phyloP scores from a whole-genome alignment of 1,140 invertebrate genomes.

The Drosophila eugracilis region DNA sequence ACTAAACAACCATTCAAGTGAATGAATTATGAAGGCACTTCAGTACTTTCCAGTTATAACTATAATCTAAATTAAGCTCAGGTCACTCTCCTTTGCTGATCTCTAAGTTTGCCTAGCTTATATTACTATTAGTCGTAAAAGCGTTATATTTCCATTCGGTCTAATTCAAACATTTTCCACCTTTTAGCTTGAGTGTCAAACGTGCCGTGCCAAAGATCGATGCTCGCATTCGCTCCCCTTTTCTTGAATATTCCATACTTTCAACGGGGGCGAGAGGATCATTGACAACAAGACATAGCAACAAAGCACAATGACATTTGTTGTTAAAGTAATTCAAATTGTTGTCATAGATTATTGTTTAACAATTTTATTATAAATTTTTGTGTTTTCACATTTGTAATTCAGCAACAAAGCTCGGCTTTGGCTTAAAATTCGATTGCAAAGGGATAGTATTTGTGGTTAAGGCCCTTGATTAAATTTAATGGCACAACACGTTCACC shows the following conservation, averaged over 20 bases:
- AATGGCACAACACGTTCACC: conserved; percentile 86
- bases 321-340: neutral
- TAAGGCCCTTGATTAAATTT: conserved; percentile 70
- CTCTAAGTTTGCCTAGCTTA: neutral
- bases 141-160: neutral
- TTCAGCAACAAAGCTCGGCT: neutral
- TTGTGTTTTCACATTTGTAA: conserved; percentile 5
- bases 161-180: conserved; percentile 28
- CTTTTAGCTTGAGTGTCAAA: conserved; percentile 18
- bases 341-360: conserved; percentile 1
- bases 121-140: conserved; percentile 12
- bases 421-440: conserved; percentile 85
- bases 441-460: conserved; percentile 88
- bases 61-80: neutral
- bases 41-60: neutral
- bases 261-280: neutral
- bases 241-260: conserved; percentile 3
- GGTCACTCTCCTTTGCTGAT: neutral
- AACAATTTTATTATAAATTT: conserved; percentile 19
- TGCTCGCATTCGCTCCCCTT: conserved; percentile 6
- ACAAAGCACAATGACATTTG: conserved; percentile 22
- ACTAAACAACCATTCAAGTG: neutral
- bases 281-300: neutral
- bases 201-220: conserved; percentile 23
- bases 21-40: neutral